Evolutionary conservation across 1,140 invertebrate species (phyloP), one percentile per base, ranked within the genome.

Genomic region (Drosophila orena): DNA sequence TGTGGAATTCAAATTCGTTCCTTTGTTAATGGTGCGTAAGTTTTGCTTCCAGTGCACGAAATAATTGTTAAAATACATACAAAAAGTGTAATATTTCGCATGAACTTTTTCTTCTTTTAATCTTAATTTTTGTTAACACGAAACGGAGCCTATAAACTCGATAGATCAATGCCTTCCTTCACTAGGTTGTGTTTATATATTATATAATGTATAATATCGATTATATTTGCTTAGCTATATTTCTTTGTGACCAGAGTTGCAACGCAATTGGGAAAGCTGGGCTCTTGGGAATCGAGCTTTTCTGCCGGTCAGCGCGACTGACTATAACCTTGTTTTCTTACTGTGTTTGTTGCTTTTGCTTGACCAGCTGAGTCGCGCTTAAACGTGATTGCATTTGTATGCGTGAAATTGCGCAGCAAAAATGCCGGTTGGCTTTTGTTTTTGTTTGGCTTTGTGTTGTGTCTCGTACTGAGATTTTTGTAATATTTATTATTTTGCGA

Each of bases 371-470:
- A 86, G 78, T 52, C 72, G 54, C 34, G 52, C 62, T 69, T 42
- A 52, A 30, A 46, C 10, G 14, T 30, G 20, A 15, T 42, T 55
- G 34, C 34, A 15, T n/a, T 14, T 66, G 61, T 58, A 44, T 71
- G 55, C 42, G 68, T 77, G 64, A 69, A 81, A 88, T 88, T 88
- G 83, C 83, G 83, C 83, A 88, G 83, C 83, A 88, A 72, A 79
- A 79, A 79, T 79, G 84, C 71, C 79, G 79, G 79, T 53, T 84
- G 76, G 44, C 53, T 38, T 64, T 54, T 77, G 74, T 81, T 73
- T 72, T 73, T 70, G 50, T 68, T 47, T 73, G 42, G 42, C 60
- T 47, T 55, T 80, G 20, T 71, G 40, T 56, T 65, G 34, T 54
- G 11, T 15, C 38, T 22, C 30, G 17, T 20, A 22, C 35, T 10